Conservation (phyloP, 2,113 vertebrate species). For the Saguinus midas region DNA sequence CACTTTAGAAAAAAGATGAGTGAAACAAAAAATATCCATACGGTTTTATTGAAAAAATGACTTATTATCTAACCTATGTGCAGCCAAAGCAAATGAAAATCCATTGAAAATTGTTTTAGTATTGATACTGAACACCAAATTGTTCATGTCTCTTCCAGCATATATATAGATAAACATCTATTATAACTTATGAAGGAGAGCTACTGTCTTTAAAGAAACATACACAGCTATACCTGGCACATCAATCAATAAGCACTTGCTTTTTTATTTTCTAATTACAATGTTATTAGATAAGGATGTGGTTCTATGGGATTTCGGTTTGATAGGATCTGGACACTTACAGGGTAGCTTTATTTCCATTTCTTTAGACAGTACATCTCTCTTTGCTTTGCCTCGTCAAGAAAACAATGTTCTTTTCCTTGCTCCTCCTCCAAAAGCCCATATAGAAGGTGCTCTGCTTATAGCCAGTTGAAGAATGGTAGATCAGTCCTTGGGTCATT, state of each 20-base stretch:
- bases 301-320: background rate
- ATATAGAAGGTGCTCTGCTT: background rate
- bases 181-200: background rate
- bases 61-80: background rate
- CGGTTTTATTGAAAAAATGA: background rate
- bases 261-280: background rate
- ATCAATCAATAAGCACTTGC: background rate
- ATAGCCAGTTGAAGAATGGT: background rate
- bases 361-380: background rate
- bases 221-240: background rate
- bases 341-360: background rate
- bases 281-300: background rate
- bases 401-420: background rate
- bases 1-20: conserved; percentile 31
- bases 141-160: background rate
- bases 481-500: background rate
- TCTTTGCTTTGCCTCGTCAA: background rate
- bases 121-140: background rate
- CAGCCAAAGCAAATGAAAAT: background rate
- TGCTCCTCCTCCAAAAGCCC: background rate
- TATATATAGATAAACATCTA: background rate
- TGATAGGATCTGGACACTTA: background rate
- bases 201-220: background rate
- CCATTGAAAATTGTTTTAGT: background rate
- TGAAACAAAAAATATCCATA: background rate